Conservation (phyloP, 2,797 vertebrate genomes). For the Nyctibius grandis region DNA sequence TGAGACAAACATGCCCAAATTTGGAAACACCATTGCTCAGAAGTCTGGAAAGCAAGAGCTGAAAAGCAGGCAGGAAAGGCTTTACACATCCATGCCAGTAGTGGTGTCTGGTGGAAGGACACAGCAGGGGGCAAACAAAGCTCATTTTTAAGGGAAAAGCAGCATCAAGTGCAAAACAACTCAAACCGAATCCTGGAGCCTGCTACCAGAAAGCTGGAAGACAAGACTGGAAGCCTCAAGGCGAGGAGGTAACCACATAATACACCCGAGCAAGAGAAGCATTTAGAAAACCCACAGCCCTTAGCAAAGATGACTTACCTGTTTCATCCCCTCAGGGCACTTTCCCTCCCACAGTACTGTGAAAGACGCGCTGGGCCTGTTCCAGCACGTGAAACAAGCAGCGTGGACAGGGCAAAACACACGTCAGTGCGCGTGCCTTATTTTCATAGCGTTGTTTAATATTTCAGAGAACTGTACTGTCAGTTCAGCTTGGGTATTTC, state of each 20-base stretch:
- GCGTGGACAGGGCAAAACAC: neutral
- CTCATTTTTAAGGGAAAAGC: neutral
- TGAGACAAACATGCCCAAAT: neutral
- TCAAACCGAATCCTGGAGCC: neutral
- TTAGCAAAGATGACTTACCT: neutral
- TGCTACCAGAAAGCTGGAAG: neutral
- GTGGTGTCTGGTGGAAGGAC: neutral
- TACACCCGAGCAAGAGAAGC: neutral
- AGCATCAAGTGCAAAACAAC: neutral
- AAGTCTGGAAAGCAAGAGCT: neutral
- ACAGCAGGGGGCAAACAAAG: neutral
- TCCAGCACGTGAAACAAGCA: neutral
- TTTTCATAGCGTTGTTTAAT: slow-evolving; percentile 44
- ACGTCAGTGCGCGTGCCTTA: neutral
- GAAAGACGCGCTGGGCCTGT: neutral
- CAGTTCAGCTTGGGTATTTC: neutral
- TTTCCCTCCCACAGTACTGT: rapidly evolving
- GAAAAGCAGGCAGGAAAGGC: neutral
- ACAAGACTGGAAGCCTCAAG: neutral
- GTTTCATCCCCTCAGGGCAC: neutral
- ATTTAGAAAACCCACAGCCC: neutral
- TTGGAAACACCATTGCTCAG: neutral
- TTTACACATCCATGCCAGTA: rapidly evolving
- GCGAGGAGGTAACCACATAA: neutral
- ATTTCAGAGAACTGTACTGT: neutral